These are phyloP conservation scores for Onchidella celtica DNA, from an alignment of 2,888 invertebrate species.

Conservation along the genomic window DNA sequence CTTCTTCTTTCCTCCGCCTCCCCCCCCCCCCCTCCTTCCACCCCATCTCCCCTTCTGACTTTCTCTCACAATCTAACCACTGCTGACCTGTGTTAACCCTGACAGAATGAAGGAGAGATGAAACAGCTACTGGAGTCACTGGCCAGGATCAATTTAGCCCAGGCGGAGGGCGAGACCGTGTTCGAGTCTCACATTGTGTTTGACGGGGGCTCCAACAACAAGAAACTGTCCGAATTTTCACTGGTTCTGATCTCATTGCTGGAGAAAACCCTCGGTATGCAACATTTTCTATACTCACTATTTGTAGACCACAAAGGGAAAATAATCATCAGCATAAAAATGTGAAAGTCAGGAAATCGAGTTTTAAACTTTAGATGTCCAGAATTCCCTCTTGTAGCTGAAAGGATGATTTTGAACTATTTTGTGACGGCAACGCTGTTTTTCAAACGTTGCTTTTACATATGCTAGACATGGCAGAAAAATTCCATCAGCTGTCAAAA, in stretches of 20 bases:
- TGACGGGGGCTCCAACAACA: slow-evolving; percentile 72
- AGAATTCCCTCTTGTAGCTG: no score
- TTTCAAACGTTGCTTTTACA: no score
- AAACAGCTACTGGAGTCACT: slow-evolving; percentile 71
- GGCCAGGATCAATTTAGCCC: slow-evolving; percentile 65
- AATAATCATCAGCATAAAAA: not conserved
- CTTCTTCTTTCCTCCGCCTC: no score
- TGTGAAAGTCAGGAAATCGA: not conserved
- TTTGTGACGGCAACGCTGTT: no score
- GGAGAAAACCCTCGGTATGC: slow-evolving; percentile 65
- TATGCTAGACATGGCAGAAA: no score
- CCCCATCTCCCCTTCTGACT: no score
- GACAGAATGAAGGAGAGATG: slow-evolving; percentile 73
- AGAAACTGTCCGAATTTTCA: slow-evolving; percentile 66
- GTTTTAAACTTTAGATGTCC: no score
- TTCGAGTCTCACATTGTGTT: slow-evolving; percentile 76
- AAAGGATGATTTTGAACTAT: no score
- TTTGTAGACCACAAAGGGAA: not conserved
- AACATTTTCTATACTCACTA: not conserved
- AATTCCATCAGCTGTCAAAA: no score
- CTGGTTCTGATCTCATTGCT: slow-evolving; percentile 68
- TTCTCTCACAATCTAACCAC: no score
- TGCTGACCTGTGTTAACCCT: no score
- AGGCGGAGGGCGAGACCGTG: slow-evolving; percentile 60
- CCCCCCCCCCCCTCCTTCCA: no score